Evolutionary conservation across 2,888 invertebrate genomes (phyloP), one percentile per base, ranked within the genome.

Genomic region (Eulithis prunata): DNA sequence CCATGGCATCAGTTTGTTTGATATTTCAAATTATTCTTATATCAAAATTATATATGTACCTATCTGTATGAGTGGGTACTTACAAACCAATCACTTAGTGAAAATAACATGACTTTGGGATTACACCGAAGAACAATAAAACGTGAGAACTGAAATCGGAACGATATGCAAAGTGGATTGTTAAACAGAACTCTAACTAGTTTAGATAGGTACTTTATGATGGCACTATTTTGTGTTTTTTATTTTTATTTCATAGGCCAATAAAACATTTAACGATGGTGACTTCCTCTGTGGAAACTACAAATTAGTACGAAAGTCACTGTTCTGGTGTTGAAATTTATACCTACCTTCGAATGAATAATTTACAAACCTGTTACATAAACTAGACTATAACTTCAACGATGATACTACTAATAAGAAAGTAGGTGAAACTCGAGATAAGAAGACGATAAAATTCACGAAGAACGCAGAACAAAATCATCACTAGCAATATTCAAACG

Each of bases 241-340:
- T 71, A 69, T 78, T 78, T 70, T 70, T 71, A 70, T 69, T 71
- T 69, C 68, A 66, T 69, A 64, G 64, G 47, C 45, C 53, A 67
- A 64, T 69, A 70, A 66, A 68, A 62, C 61, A 68, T 68, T 64
- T 64, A 64, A 68, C 68, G 61, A 62, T 64, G 43, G 57, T 61
- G 43, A 57, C 57, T 70, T 68, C 64, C 64, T 53, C 52, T 45
- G 61, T 61, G 60, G 64, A 67, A 68, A 67, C 67, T 71, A 60
- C 67, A 67, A 68, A 67, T 69, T 71, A 60, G 67, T 58, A 54
- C 28, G 51, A 54, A 64, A 60, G 46, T 14, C 13, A 49, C 46
- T 60, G 65, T 67, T 69, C 89, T 14, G 36, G 90, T 90, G 91
- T 90, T 91, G 82, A 83, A 53, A 53, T 53, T 53, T 52, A 28